Evolutionary conservation across 1,140 invertebrate species (phyloP), one percentile per base, ranked within the genome.

Genomic region (Caenorhabditis inopinata): DNA sequence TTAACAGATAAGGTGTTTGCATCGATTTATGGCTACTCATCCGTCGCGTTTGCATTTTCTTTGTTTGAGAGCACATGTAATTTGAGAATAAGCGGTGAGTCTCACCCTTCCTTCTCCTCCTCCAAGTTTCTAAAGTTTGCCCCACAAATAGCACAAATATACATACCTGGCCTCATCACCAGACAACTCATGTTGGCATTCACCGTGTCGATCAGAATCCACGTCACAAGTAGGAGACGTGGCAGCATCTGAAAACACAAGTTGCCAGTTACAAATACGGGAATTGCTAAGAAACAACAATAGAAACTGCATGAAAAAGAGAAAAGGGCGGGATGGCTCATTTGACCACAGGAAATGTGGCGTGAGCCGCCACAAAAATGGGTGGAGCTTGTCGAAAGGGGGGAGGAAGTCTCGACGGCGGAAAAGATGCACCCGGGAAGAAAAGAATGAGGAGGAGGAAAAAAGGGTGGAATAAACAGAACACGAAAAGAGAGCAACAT

Each of bases 181-280:
- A 78, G 76, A 46, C 76, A 78, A 47, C 53, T 78, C 35, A 78
- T 78, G 32, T 68, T 68, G 58, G 58, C 58, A 68, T 68, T 68
- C 11, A 32, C 58, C 58, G 38, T 32, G n/a, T 68, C 58, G 29
- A 68, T 2, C 29, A 68, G 38, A 42, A 42, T 29, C 58, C 58
- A 68, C 25, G n/a, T 16, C 32, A 38, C 58, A 68, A 68, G 29
- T 68, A 68, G 32, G 27, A 68, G 58, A 68, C 27, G 51, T 58
- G 51, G 5, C 51, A 38, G n/a, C 58, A 68, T 68, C 58, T 68
- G 58, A 2, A 68, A 68, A n/a, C n/a, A n/a, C n/a, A n/a, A n/a
- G n/a, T n/a, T n/a, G n/a, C n/a, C n/a, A n/a, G n/a, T n/a, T n/a
- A n/a, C n/a, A n/a, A n/a, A n/a, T n/a, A n/a, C n/a, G n/a, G n/a